Conservation (phyloP, 2,888 invertebrate species). For the Acleris literana region DNA sequence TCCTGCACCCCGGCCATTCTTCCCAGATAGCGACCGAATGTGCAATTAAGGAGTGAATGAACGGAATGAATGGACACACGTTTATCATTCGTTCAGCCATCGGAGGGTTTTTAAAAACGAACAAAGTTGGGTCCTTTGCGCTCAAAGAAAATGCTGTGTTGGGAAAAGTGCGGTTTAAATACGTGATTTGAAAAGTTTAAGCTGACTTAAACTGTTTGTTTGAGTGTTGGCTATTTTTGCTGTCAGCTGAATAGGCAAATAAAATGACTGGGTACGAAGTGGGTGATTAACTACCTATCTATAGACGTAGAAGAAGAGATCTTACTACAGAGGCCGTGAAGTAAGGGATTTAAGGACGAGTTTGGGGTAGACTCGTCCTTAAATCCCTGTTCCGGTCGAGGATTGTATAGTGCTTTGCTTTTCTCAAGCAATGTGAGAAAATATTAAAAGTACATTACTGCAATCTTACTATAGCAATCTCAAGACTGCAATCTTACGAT, state of each 20-base stretch:
- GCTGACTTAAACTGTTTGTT: not conserved
- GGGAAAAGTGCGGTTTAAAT: constrained; percentile 1
- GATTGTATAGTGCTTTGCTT: no score
- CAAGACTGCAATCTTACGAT: no score
- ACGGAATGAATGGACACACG: constrained; percentile 25
- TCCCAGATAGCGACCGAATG: constrained; percentile 48
- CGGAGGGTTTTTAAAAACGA: constrained; percentile 18
- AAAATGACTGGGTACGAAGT: not conserved
- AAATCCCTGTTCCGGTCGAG: no score
- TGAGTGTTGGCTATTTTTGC: not conserved
- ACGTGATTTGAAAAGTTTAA: not conserved
- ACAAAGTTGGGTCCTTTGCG: constrained; percentile 13
- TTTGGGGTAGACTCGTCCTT: no score
- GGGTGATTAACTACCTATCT: no score
- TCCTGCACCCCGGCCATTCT: constrained; percentile 47
- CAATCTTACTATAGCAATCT: no score
- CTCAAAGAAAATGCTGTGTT: not conserved
- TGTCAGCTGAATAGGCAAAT: not conserved
- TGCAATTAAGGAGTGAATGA: constrained; percentile 61
- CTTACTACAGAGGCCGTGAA: no score
- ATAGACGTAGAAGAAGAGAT: no score
- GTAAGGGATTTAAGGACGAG: no score
- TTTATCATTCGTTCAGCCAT: constrained; percentile 33
- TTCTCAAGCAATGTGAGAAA: no score
- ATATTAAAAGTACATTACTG: no score